Evolutionary conservation across 2,888 invertebrate genomes (phyloP).

Genomic region (Trimorus sp.): DNA sequence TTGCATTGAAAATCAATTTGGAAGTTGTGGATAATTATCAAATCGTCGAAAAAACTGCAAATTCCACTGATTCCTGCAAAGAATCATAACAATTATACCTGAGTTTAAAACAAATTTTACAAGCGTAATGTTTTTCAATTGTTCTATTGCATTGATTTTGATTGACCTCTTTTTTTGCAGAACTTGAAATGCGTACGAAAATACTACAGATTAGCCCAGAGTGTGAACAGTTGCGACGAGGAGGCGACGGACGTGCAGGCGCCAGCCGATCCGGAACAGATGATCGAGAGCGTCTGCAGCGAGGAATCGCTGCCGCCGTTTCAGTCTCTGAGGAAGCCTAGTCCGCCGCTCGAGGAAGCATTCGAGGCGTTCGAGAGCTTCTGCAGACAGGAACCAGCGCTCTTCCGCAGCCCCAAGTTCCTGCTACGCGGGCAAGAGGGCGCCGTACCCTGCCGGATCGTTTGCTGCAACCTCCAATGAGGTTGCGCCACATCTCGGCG

Average conservation of each 20-base stretch:
- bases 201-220: slow-evolving; percentile 77
- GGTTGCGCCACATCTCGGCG: too few species aligned
- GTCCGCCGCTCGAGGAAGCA: slow-evolving; percentile 77
- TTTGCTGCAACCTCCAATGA: slow-evolving; percentile 79
- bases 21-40: too few species aligned
- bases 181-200: slow-evolving; percentile 75
- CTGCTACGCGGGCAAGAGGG: slow-evolving; percentile 64
- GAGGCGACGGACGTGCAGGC: slow-evolving; percentile 41
- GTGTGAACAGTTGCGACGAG: slow-evolving; percentile 68
- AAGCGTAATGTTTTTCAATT: too few species aligned
- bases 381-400: slow-evolving; percentile 68
- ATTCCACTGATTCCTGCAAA: too few species aligned
- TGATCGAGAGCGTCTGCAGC: slow-evolving; percentile 69
- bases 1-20: too few species aligned
- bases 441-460: slow-evolving; percentile 75
- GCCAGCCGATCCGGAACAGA: slow-evolving; percentile 71
- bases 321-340: slow-evolving; percentile 67
- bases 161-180: slow-evolving; percentile 21
- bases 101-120: too few species aligned
- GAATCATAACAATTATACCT: too few species aligned
- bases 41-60: too few species aligned
- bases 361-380: slow-evolving; percentile 79
- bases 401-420: slow-evolving; percentile 54
- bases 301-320: slow-evolving; percentile 71
- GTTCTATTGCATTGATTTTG: too few species aligned